A percentile compares a stretch with the other conserved stretches of the same genome.
Evolutionary conservation across 2,113 vertebrate genomes (phyloP).

Genomic region (Triplophysa dalaica): DNA sequence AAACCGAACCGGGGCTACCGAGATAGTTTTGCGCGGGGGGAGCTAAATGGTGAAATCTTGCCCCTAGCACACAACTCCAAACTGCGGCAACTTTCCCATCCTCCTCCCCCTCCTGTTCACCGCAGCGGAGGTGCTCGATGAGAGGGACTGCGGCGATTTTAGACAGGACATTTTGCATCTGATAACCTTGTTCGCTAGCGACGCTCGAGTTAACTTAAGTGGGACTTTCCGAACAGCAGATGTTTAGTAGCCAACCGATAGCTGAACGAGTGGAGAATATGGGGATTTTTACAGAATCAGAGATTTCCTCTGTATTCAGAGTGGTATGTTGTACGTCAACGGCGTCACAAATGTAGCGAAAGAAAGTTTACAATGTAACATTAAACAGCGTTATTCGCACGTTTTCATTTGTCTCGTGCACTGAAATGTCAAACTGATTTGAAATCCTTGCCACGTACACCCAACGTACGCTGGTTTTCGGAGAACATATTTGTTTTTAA

Average conservation of each 20-base stretch:
- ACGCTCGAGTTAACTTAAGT: background rate
- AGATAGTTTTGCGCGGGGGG: background rate
- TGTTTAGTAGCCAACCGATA: background rate
- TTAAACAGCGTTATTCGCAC: too few relatives aligned
- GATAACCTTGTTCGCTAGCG: background rate
- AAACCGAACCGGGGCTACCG: background rate
- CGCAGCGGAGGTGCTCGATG: conserved; percentile 56
- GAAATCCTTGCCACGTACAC: conserved; percentile 7
- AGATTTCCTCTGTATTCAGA: background rate
- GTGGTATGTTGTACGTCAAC: conserved; percentile 28
- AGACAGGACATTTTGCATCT: background rate
- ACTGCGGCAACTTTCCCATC: conserved; percentile 75
- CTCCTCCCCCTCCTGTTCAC: conserved; percentile 55
- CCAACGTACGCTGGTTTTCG: background rate
- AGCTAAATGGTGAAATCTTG: conserved; percentile 17
- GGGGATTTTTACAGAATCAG: background rate
- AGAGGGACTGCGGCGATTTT: conserved; percentile 52
- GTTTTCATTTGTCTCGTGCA: background rate
- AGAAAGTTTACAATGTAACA: background rate
- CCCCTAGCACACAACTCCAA: conserved; percentile 62
- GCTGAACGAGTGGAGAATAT: background rate
- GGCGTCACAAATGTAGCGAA: conserved; percentile 5
- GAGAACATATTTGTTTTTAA: conserved; percentile 25
- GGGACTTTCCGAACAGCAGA: conserved; percentile 20
- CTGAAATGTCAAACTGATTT: conserved; percentile 7